Evolutionary conservation across 1,140 invertebrate genomes (phyloP), one percentile per base, ranked within the genome.

Genomic region (Drosophila truncata): DNA sequence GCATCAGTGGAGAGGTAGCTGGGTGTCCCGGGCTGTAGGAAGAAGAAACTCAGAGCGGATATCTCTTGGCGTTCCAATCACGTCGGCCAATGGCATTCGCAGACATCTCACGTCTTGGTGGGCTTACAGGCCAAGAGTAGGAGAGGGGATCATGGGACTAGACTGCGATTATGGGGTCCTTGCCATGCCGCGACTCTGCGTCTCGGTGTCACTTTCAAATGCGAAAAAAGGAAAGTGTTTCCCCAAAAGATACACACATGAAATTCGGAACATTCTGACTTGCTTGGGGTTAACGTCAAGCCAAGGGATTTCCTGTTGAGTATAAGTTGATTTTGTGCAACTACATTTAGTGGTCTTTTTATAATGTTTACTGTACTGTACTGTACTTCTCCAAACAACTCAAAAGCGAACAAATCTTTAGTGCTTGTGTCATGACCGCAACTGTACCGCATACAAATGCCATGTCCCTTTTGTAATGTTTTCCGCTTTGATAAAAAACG

Each of bases 21-120:
- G 27, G 37, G 42, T 35, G 47, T 29, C 18, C 50, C 29, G 49
- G 49, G 29, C 31, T 41, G 55, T 13, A n/a, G n/a, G 29, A 42
- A 50, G 31, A 52, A 27, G n/a, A 62, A 64, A 60, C 57, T 35
- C 50, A 54, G 63, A 70, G 64, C 65, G 65, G 82, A 86, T 86
- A 72, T 86, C 18, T 82, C 65, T 86, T 87, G 59, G 79, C 62
- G 78, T 86, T 82, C 82, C 60, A 86, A 86, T 82, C 78, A 86
- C 82, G 82, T 86, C 50, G 73, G 44, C 23, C 42, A 44, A 33
- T 29, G 63, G 35, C 69, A 72, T 75, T 75, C 61, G 79, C 83
- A 84, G 82, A 84, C 82, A 65, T 49, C 73, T 61, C 73, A 85
- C 82, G 82, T 82, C 64, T 82, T 11, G 18, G 10, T 29, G 44